Evolutionary conservation across 1,140 invertebrate species (phyloP).

Genomic region (Varroa destructor): DNA sequence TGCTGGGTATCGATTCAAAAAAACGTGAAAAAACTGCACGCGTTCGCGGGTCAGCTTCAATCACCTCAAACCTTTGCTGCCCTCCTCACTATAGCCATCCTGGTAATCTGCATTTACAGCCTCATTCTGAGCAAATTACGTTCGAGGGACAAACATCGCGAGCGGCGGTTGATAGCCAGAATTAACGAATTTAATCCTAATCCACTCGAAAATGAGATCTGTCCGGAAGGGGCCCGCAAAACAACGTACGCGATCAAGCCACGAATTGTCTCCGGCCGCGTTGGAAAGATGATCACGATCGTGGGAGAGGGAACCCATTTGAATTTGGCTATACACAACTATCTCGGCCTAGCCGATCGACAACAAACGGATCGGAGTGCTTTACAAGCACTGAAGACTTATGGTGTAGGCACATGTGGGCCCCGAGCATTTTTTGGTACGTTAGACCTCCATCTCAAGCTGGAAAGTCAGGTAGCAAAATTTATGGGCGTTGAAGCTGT

Average conservation of each 20-base stretch:
- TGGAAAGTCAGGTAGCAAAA: constrained; percentile 74
- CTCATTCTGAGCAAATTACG: too few relatives aligned
- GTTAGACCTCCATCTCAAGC: constrained; percentile 82
- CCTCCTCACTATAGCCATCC: too few relatives aligned
- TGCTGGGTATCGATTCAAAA: too few relatives aligned
- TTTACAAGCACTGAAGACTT: constrained; percentile 62
- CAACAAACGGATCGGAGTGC: constrained; percentile 53
- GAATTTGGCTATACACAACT: constrained; percentile 73
- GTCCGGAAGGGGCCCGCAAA: constrained; percentile 46
- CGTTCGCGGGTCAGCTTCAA: too few relatives aligned
- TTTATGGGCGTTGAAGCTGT: constrained; percentile 84
- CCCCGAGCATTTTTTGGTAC: constrained; percentile 97
- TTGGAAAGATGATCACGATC: constrained; percentile 55
- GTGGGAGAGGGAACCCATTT: constrained; percentile 53
- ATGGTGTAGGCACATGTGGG: constrained; percentile 94
- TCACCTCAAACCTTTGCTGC: too few relatives aligned
- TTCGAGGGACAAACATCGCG: not conserved
- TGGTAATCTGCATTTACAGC: too few relatives aligned
- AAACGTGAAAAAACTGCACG: too few relatives aligned
- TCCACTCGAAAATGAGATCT: constrained; percentile 50
- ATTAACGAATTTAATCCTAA: constrained; percentile 61
- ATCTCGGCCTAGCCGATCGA: constrained; percentile 60
- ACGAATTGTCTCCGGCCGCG: constrained; percentile 45
- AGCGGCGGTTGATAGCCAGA: constrained; percentile 51
- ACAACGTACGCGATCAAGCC: constrained; percentile 48